A percentile compares a stretch with the other conserved stretches of the same genome.
Conservation (phyloP, 2,888 invertebrate genomes). For the Temnothorax ravouxi region DNA sequence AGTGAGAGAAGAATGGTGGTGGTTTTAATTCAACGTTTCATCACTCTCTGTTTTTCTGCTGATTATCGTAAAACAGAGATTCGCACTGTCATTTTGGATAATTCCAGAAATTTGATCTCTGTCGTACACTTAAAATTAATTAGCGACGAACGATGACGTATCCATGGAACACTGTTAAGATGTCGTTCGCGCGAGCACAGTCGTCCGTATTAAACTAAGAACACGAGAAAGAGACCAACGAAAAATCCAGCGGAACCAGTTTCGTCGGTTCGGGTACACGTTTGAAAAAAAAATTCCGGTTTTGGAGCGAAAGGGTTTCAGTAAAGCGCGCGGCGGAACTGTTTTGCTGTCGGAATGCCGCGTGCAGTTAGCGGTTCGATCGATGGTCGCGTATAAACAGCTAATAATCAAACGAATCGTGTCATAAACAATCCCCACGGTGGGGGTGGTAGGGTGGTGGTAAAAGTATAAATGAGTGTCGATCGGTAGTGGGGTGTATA, state of each 20-base stretch:
- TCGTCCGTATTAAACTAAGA: conserved; percentile 64
- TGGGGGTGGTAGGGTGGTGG: conserved; percentile 73
- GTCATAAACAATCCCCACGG: conserved; percentile 83
- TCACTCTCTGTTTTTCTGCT: background rate
- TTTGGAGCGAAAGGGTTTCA: conserved; percentile 71
- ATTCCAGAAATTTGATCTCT: background rate
- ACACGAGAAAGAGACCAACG: conserved; percentile 57
- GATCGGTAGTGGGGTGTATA: conserved; percentile 77
- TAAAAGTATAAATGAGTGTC: conserved; percentile 85
- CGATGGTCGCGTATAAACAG: conserved; percentile 84
- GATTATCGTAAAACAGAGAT: conserved; percentile 1
- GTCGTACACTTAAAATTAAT: conserved; percentile 29
- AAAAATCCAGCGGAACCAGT: conserved; percentile 66
- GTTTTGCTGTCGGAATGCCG: conserved; percentile 74
- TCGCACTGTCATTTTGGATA: background rate
- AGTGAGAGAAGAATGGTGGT: background rate
- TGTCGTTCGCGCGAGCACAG: conserved; percentile 38
- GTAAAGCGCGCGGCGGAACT: conserved; percentile 61
- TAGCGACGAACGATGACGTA: conserved; percentile 28
- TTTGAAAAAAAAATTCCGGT: conserved; percentile 40
- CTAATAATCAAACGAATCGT: conserved; percentile 85
- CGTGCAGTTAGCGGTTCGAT: conserved; percentile 79
- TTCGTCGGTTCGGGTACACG: conserved; percentile 56
- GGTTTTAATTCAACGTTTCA: background rate
- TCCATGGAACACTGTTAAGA: conserved; percentile 32